Base-by-base conservation (phyloP, 1,140 invertebrate genomes). In the Uloborus diversus region DNA sequence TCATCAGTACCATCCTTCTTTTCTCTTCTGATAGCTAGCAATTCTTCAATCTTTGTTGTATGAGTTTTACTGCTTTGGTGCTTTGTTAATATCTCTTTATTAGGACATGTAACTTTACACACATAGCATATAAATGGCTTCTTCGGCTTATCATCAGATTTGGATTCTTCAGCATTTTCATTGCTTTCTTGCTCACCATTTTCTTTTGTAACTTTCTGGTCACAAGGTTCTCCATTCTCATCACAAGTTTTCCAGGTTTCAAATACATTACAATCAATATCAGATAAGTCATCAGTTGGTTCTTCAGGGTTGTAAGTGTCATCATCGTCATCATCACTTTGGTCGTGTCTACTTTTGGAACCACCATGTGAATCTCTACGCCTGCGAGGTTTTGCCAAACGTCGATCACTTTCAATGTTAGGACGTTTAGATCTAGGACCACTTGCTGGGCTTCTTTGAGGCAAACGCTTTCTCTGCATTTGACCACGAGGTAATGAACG, bases 291-390 rank as follows among this genome's bases (percentile, higher is more conserved):
- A 35, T 79, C 75, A 14, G 73, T 82, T 17, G 66, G 73, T 42
- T 82, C 78, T 66, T 68, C 65, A n/a, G 64, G 73, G 13, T 82
- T 70, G 53, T 79, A 68, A 2, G 76, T 62, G 37, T 81, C 65
- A 49, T 82, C 82, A 20, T 82, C 79, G 3, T 80, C 76, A 62
- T 82, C 70, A 3, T 70, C 79, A 56, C 62, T 70, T 3, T 47
- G 64, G 17, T 42, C 49, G n/a, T 76, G 62, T 20, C 65, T 42
- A 3, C 64, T 56, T 27, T 71, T 80, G 4, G 66, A 71, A 28
- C 68, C 61, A 23, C 79, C 79, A 13, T 61, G 33, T 17, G 66
- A 71, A 32, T 71, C 59, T 28, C 68, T 49, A 23, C 68, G 64
- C 9, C 66, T 25, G 0, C 68, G 37, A 32, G 66, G 37, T n/a